Base-by-base conservation (phyloP, 2,888 invertebrate species). In the Conus canariensis region DNA sequence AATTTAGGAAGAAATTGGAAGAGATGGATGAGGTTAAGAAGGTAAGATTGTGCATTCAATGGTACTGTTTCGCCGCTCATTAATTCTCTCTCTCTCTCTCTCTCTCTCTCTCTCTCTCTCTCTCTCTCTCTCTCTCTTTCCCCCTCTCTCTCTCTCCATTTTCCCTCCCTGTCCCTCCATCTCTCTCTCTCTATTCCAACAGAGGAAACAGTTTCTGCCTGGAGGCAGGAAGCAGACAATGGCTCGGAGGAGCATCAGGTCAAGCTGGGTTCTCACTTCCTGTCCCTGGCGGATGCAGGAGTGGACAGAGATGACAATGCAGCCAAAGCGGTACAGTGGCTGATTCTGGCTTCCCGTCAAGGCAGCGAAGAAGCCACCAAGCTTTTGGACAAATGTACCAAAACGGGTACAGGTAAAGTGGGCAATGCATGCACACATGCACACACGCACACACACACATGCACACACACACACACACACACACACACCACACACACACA, bases 301-400 rank as follows among this genome's bases (percentile, higher is more conserved):
- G 89, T 93, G 2, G 91, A 92, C 25, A 90, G 92, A 64, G 94
- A 94, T 97, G 94, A 97, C 97, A 95, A 98, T 96, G 98, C 98
- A 92, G 97, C 97, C 93, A 97, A 98, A 93, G 99, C 98, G 0
- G 97, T 99, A 88, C 98, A 98, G 94, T 99, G 99, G 99, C 96
- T 99, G 87, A 97, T 98, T n/a, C 98, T 98, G 96, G 98, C 99
- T 4, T 98, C 99, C 0, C 98, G 98, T 94, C 98, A 99, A 96
- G 99, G 99, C 0, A 98, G 98, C 94, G 97, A 97, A 83, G 98
- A 98, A 95, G 99, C 99, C 0, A 98, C 98, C 70, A 97, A 97
- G 91, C 97, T 98, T 95, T 97, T 99, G 67, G 93, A 94, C 90
- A 93, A 95, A 85, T 96, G 96, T 92, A 90, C 94, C 9, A 93